Evolutionary conservation across 2,797 vertebrate genomes (phyloP).

Genomic region (Tokudaia muenninki): DNA sequence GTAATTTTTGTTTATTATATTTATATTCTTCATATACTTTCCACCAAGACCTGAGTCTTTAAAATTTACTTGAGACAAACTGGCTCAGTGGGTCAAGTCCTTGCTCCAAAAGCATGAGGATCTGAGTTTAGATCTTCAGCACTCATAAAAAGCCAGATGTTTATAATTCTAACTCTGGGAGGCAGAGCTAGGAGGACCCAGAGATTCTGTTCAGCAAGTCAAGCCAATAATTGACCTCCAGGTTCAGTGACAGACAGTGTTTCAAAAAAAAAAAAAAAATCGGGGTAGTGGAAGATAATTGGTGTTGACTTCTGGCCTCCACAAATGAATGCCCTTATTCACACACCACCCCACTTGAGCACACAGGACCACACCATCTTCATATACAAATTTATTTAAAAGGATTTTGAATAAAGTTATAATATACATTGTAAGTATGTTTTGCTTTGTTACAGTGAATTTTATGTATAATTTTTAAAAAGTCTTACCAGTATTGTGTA

Average conservation of each 20-base stretch:
- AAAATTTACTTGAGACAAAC: background rate
- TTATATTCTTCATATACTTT: background rate
- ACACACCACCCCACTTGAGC: background rate
- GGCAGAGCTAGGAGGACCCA: background rate
- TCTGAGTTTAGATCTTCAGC: too few relatives aligned
- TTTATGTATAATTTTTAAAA: background rate
- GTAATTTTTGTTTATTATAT: background rate
- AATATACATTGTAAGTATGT: background rate
- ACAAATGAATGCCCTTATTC: background rate
- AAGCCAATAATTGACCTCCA: background rate
- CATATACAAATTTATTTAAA: background rate
- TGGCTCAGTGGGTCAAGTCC: background rate
- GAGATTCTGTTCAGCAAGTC: background rate
- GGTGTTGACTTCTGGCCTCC: background rate
- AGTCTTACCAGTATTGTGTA: background rate
- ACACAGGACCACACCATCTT: background rate
- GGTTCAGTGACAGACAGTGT: background rate
- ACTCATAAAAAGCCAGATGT: background rate
- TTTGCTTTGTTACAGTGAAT: background rate
- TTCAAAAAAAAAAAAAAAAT: background rate
- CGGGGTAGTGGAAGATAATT: background rate
- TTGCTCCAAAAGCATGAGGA: background rate
- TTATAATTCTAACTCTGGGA: background rate
- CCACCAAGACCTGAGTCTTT: background rate
- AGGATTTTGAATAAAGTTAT: background rate